Conservation (phyloP, 1,140 invertebrate species). For the Bombus sylvicola region DNA sequence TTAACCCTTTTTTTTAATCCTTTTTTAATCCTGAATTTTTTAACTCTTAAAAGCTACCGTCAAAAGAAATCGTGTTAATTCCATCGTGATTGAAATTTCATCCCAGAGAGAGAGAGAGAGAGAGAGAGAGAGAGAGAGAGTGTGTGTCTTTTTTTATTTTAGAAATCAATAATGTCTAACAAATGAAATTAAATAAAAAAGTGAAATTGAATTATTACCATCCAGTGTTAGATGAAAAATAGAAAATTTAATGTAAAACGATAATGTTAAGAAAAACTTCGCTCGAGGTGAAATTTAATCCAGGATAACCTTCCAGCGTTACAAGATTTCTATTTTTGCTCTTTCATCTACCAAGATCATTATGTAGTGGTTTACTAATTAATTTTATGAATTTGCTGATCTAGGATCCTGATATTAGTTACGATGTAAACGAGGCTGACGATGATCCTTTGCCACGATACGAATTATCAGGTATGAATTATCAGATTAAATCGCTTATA, state of each 20-base stretch:
- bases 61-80: neutral
- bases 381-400: conserved; percentile 46
- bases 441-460: conserved; percentile 90
- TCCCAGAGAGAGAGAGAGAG: neutral
- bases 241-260: neutral
- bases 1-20: neutral
- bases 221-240: neutral
- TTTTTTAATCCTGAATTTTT: neutral
- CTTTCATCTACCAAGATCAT: neutral
- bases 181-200: too few relatives aligned
- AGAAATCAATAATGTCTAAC: neutral
- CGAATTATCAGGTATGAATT: conserved; percentile 79
- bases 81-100: neutral
- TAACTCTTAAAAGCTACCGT: neutral
- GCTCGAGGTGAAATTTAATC: neutral
- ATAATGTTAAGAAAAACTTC: neutral
- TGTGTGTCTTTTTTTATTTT: too few relatives aligned
- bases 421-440: conserved; percentile 91
- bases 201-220: too few relatives aligned
- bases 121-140: too few relatives aligned
- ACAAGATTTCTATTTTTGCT: neutral
- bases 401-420: conserved; percentile 92
- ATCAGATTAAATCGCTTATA: neutral
- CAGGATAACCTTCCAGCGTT: neutral
- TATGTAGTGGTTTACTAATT: neutral